Evolutionary conservation across 2,888 invertebrate genomes (phyloP).

Genomic region (Dynastes maya): DNA sequence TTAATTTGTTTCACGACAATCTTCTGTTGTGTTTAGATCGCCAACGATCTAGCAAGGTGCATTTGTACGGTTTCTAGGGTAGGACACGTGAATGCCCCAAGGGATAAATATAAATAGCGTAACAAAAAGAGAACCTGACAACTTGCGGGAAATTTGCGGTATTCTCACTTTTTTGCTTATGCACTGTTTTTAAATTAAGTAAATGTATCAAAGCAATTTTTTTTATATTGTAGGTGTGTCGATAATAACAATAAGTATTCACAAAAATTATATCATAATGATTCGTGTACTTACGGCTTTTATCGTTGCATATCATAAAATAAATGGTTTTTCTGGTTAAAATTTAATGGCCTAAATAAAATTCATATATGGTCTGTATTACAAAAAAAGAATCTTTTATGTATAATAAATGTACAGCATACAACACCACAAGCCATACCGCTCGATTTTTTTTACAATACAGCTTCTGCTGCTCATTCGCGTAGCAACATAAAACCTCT

Average conservation of each 20-base stretch:
- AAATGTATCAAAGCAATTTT: too few relatives aligned
- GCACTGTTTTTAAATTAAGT: too few relatives aligned
- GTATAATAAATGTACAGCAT: background rate
- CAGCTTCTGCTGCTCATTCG: background rate
- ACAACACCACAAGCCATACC: slow-evolving; percentile 7
- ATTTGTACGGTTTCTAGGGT: slow-evolving; percentile 27
- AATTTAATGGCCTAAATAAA: slow-evolving; percentile 16
- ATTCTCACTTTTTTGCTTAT: background rate
- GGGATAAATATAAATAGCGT: slow-evolving; percentile 32
- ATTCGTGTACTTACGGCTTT: background rate
- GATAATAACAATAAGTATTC: too few relatives aligned
- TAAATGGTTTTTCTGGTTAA: background rate
- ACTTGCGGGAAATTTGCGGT: slow-evolving; percentile 23
- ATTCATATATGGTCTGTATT: background rate
- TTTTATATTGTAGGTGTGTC: too few relatives aligned
- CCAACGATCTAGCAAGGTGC: slow-evolving; percentile 27
- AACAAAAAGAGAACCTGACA: slow-evolving; percentile 27
- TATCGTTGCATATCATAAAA: background rate
- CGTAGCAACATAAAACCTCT: slow-evolving; percentile 5
- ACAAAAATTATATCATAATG: background rate
- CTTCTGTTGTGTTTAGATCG: slow-evolving; percentile 34
- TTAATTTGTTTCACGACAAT: slow-evolving; percentile 37
- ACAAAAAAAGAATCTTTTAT: background rate
- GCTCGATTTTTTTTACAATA: slow-evolving; percentile 15
- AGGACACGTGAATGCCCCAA: slow-evolving; percentile 41